Evolutionary conservation across 2,113 vertebrate genomes (phyloP).

Genomic region (Syngnathus scovelli): DNA sequence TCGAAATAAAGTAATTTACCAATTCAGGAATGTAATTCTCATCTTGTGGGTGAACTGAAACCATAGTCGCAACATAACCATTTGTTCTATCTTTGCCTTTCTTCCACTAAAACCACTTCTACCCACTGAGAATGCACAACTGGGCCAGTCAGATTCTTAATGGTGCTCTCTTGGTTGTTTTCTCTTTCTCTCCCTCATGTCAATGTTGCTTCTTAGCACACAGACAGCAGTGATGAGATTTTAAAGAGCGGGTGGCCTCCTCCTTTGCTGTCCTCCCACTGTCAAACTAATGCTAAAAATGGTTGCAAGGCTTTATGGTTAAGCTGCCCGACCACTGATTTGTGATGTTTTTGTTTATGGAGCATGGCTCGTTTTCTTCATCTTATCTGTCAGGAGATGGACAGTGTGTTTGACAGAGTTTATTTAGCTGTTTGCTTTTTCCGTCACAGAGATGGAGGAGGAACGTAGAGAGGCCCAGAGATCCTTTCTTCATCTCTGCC

Average conservation of each 20-base stretch:
- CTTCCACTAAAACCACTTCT: slow-evolving; percentile 14
- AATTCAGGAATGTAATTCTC: slow-evolving; percentile 9
- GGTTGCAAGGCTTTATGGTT: slow-evolving; percentile 64
- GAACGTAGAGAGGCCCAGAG: slow-evolving; percentile 54
- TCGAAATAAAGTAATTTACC: slow-evolving; percentile 6
- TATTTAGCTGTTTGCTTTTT: slow-evolving; percentile 72
- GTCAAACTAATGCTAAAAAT: slow-evolving; percentile 63
- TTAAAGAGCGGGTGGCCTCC: slow-evolving; percentile 69
- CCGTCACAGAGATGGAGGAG: slow-evolving; percentile 60
- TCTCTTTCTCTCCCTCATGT: slow-evolving; percentile 33
- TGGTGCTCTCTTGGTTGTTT: slow-evolving; percentile 43
- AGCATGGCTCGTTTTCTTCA: slow-evolving; percentile 57
- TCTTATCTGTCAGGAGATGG: slow-evolving; percentile 69
- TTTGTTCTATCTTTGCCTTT: slow-evolving; percentile 21
- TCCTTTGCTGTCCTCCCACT: slow-evolving; percentile 44
- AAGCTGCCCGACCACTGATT: slow-evolving; percentile 62
- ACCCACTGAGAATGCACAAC: slow-evolving; percentile 7
- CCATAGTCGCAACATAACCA: slow-evolving; percentile 28
- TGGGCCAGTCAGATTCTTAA: slow-evolving; percentile 25
- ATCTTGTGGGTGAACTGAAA: background rate
- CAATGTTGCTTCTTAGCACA: slow-evolving; percentile 32
- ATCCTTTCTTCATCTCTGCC: slow-evolving; percentile 59
- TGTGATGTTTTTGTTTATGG: slow-evolving; percentile 76
- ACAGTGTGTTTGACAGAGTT: slow-evolving; percentile 64
- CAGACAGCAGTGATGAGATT: slow-evolving; percentile 65